Evolutionary conservation across 2,113 vertebrate species (phyloP).

Genomic region (Leucosticte australis): DNA sequence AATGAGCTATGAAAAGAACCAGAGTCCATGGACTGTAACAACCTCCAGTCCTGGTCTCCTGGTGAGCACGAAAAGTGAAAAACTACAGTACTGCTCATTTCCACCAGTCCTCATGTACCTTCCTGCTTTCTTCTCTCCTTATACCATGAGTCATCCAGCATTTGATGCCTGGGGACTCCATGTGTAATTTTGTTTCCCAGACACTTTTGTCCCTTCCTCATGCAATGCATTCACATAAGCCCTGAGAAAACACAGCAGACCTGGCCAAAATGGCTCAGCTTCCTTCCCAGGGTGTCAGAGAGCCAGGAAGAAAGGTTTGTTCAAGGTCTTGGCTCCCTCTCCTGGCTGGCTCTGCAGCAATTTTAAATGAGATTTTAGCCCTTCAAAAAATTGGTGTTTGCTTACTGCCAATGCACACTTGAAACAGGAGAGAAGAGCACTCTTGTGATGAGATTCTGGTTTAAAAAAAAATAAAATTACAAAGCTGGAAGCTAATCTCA

Average conservation of each 20-base stretch:
- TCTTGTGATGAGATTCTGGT: not conserved
- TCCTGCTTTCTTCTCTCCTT: not conserved
- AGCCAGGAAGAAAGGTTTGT: constrained; percentile 36
- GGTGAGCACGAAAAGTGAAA: not conserved
- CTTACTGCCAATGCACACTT: not conserved
- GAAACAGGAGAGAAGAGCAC: not conserved
- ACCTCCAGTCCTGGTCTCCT: not conserved
- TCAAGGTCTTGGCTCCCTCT: constrained; percentile 71
- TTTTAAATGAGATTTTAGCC: not conserved
- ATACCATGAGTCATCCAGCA: not conserved
- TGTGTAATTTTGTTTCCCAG: not conserved
- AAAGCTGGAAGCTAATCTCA: not conserved
- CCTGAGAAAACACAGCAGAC: not conserved
- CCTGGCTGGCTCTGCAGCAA: constrained; percentile 58
- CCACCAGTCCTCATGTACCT: not conserved
- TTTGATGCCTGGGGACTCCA: not conserved
- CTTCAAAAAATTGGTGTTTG: not conserved
- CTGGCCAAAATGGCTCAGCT: constrained; percentile 49
- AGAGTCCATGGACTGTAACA: not conserved
- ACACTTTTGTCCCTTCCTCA: not conserved
- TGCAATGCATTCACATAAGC: not conserved
- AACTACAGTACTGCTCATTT: not conserved
- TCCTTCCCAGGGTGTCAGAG: not conserved
- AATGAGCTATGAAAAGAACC: not conserved
- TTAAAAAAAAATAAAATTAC: not conserved